Evolutionary conservation across 2,797 vertebrate species (phyloP).

Genomic region (Xenops minutus): DNA sequence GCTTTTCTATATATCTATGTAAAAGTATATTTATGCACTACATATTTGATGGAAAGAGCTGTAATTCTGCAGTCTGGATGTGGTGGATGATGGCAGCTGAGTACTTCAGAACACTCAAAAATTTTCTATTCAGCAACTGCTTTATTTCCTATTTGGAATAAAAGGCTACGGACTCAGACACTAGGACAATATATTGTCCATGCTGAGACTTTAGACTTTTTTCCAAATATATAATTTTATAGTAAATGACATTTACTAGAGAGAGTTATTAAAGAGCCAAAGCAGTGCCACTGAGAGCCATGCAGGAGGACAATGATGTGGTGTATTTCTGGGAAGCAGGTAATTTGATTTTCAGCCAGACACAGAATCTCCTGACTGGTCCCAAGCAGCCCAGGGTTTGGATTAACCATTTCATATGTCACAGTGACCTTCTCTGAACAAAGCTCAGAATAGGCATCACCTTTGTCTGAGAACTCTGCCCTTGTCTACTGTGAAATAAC

Average conservation of each 20-base stretch:
- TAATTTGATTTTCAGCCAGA: neutral
- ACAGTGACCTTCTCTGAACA: neutral
- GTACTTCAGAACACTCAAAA: neutral
- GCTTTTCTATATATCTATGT: neutral
- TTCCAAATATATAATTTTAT: slow-evolving; percentile 7
- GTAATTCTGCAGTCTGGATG: neutral
- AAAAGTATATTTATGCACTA: neutral
- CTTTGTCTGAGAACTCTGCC: neutral
- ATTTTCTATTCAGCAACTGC: neutral
- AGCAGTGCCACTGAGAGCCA: neutral
- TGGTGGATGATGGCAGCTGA: neutral
- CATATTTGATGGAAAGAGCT: neutral
- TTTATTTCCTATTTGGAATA: neutral
- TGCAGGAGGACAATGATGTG: neutral
- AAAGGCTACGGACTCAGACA: neutral
- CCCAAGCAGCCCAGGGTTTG: neutral
- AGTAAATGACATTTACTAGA: slow-evolving; percentile 8
- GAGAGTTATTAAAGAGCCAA: neutral
- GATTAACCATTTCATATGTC: neutral
- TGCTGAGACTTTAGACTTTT: neutral
- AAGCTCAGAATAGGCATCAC: too few relatives aligned
- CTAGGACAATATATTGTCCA: neutral
- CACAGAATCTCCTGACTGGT: neutral
- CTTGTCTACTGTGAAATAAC: neutral
- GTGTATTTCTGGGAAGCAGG: neutral